Evolutionary conservation across 1,140 invertebrate species (phyloP).

Genomic region (Brachionus angularis): DNA sequence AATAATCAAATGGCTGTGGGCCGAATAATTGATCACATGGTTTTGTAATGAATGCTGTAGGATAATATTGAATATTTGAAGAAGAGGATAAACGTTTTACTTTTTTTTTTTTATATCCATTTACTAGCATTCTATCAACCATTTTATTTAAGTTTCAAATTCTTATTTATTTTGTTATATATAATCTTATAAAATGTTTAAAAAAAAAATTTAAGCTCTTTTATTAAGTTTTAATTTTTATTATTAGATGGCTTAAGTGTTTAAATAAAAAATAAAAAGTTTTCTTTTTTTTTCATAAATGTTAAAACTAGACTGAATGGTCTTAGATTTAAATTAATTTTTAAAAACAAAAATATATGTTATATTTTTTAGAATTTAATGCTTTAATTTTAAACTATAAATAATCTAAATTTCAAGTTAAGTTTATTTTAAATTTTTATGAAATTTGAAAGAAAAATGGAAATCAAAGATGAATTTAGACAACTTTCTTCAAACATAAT

Average conservation of each 20-base stretch:
- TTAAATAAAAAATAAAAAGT: no score
- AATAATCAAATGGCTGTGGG: slow-evolving; percentile 31
- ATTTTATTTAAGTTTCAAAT: background rate
- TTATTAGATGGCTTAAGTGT: slow-evolving; percentile 14
- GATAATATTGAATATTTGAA: slow-evolving; percentile 18
- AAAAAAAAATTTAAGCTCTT: no score
- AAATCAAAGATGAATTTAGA: slow-evolving; percentile 26
- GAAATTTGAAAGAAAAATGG: no score
- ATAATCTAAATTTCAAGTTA: no score
- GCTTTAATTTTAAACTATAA: background rate
- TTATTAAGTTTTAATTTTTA: slow-evolving; percentile 11
- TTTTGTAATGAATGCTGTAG: slow-evolving; percentile 25
- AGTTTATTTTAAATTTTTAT: no score
- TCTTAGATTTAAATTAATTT: no score
- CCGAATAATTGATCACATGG: slow-evolving; percentile 43
- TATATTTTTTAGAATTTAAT: background rate
- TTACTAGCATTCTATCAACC: slow-evolving; percentile 11
- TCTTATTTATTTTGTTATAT: slow-evolving; percentile 19
- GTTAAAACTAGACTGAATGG: no score
- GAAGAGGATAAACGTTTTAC: slow-evolving; percentile 42
- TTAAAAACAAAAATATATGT: background rate
- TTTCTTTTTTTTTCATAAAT: no score
- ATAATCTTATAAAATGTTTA: background rate
- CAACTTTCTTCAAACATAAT: background rate
- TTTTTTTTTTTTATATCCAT: background rate